A percentile compares a stretch with the other conserved stretches of the same genome.
phyloP scores from a whole-genome alignment of 2,888 invertebrate species.

The Acronicta alni region DNA sequence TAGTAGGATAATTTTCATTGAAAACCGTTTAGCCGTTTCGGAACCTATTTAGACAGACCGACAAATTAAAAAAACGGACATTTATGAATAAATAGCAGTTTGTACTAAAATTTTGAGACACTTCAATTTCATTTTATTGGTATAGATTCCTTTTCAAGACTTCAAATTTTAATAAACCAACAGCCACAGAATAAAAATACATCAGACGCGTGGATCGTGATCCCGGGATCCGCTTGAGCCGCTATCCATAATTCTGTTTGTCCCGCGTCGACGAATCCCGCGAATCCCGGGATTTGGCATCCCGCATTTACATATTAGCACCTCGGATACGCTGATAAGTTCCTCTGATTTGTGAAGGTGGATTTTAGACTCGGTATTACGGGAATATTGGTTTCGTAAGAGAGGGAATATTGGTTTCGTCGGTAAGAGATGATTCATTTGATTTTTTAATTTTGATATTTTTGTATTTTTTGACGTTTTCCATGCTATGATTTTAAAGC shows the following conservation, averaged over 20 bases:
- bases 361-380: slow-evolving; percentile 14
- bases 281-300: slow-evolving; percentile 51
- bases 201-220: slow-evolving; percentile 25
- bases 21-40: no score
- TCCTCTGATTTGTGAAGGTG: slow-evolving; percentile 46
- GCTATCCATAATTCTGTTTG: slow-evolving; percentile 62
- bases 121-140: no score
- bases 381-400: not conserved
- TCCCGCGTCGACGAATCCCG: slow-evolving; percentile 43
- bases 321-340: slow-evolving; percentile 43
- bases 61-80: no score
- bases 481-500: no score
- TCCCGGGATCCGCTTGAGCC: slow-evolving; percentile 39
- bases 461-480: no score
- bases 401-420: not conserved
- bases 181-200: slow-evolving; percentile 26
- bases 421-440: no score
- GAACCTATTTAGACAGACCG: no score
- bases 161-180: slow-evolving; percentile 44
- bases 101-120: no score
- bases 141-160: slow-evolving; percentile 15
- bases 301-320: slow-evolving; percentile 64
- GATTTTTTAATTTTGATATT: no score
- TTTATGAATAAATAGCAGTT: no score
- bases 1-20: no score